Evolutionary conservation across 2,797 vertebrate species (phyloP), one percentile per base, ranked within the genome.

Genomic region (Diceros bicornis): DNA sequence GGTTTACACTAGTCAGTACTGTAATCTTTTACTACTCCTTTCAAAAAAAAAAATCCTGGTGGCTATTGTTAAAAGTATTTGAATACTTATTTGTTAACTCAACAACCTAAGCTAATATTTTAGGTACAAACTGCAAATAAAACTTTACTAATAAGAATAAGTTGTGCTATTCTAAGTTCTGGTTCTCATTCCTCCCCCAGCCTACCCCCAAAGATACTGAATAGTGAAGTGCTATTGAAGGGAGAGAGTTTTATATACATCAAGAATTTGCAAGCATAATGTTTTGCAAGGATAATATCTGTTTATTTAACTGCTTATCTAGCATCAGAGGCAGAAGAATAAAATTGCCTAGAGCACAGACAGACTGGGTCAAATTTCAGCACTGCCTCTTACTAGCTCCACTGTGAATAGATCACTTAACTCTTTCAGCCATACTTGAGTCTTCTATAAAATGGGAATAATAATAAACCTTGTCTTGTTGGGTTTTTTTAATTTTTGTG

Each of bases 111-210:
- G 55, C 23, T 90, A 86, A 68, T 52, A 23, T 90, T 90, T 95
- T n/a, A 89, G 25, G 32, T 75, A 81, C 57, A 61, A 37, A 59
- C 13, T 84, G 18, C 52, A 85, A 81, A 79, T 57, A 91, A 14
- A 59, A 78, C 27, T 92, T 94, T 44, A 52, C 34, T 90, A 52
- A 81, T 13, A 77, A 92, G 23, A 88, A 91, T 55, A 84, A 68
- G 16, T 81, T 77, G 9, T 59, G 6, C 25, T 90, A 8, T 75
- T 79, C 83, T 66, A 85, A 50, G 27, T 91, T 90, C 69, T 68
- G 57, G n/a, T 79, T 95, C 34, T 81, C 20, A 52, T 69, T 88
- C 11, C 34, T 66, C 7, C 25, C 14, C 4, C 41, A 71, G 32
- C 23, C 9, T 4, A 64, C 6, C 55, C 32, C 6, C 11, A 41